These are phyloP conservation scores for Trissolcus japonicus DNA, from an alignment of 2,888 invertebrate genomes.

Conservation along the genomic window DNA sequence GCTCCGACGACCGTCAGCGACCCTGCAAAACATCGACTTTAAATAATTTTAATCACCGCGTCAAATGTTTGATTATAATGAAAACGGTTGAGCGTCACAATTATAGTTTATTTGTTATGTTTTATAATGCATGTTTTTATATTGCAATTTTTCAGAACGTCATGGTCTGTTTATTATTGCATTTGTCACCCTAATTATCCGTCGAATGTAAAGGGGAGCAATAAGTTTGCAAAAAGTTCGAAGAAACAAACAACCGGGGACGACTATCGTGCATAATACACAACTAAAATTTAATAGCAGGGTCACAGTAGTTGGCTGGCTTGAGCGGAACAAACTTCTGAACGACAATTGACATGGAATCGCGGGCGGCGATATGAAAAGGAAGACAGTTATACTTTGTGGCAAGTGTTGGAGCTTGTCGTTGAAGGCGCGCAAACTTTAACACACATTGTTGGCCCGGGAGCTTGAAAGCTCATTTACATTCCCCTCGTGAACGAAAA, in stretches of 20 bases:
- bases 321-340: background rate
- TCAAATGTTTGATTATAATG: too few relatives aligned
- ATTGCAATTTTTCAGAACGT: too few relatives aligned
- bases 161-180: too few relatives aligned
- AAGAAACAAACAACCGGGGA: too few relatives aligned
- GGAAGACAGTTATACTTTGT: constrained; percentile 4
- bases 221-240: too few relatives aligned
- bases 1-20: constrained; percentile 16
- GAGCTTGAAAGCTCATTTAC: constrained; percentile 12
- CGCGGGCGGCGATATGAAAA: constrained; percentile 1
- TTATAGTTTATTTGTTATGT: too few relatives aligned
- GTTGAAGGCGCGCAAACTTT: constrained; percentile 20
- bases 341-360: constrained; percentile 10
- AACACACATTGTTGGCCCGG: constrained; percentile 7
- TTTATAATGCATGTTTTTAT: too few relatives aligned
- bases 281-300: too few relatives aligned
- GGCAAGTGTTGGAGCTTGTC: background rate
- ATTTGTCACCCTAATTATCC: too few relatives aligned
- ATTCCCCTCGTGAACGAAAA: constrained; percentile 24
- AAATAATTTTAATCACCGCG: constrained; percentile 39
- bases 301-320: background rate
- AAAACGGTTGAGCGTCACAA: too few relatives aligned
- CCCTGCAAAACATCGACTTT: constrained; percentile 37
- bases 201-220: too few relatives aligned
- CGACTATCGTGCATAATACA: too few relatives aligned